Percentiles rank a stretch among this genome's conserved stretches.
Evolutionary conservation across 2,113 vertebrate genomes (phyloP).

Genomic region (Hypomesus transpacificus): DNA sequence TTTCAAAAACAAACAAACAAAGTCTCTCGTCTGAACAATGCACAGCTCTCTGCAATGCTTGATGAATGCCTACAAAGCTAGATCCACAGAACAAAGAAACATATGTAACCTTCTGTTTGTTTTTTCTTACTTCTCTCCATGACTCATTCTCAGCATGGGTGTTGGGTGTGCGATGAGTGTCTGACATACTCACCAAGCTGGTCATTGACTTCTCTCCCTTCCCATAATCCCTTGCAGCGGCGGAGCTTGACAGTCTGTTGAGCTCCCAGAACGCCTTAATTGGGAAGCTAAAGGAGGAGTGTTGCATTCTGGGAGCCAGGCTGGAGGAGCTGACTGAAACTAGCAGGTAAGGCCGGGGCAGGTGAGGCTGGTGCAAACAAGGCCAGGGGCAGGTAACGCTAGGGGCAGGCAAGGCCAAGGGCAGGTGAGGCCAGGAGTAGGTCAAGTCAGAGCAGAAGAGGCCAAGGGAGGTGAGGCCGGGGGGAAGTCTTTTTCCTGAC

Average conservation of each 20-base stretch:
- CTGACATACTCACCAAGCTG: too few relatives aligned
- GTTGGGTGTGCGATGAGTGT: not conserved
- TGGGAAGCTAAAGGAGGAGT: slow-evolving; percentile 85
- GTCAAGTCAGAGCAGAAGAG: too few relatives aligned
- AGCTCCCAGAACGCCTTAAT: slow-evolving; percentile 85
- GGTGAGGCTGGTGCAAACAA: too few relatives aligned
- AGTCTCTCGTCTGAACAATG: too few relatives aligned
- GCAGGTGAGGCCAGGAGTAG: too few relatives aligned
- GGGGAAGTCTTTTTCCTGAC: too few relatives aligned
- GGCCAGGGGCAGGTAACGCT: too few relatives aligned
- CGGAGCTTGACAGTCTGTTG: slow-evolving; percentile 79
- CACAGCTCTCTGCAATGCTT: not conserved
- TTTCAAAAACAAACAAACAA: slow-evolving; percentile 34
- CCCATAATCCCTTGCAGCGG: slow-evolving; percentile 73
- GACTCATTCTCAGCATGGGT: not conserved
- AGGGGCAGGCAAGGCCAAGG: too few relatives aligned
- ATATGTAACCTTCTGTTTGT: not conserved
- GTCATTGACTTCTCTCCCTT: not conserved
- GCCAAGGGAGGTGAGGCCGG: too few relatives aligned
- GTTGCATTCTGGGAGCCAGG: slow-evolving; percentile 72
- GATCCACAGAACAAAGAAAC: slow-evolving; percentile 29
- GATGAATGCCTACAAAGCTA: slow-evolving; percentile 36
- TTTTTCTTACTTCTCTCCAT: not conserved
- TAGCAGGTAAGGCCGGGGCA: slow-evolving; percentile 69
- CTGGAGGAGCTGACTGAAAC: slow-evolving; percentile 79